Percentiles rank a stretch among this genome's conserved stretches.
Conservation (phyloP, 1,140 invertebrate species). For the Plectrocnemia conspersa region DNA sequence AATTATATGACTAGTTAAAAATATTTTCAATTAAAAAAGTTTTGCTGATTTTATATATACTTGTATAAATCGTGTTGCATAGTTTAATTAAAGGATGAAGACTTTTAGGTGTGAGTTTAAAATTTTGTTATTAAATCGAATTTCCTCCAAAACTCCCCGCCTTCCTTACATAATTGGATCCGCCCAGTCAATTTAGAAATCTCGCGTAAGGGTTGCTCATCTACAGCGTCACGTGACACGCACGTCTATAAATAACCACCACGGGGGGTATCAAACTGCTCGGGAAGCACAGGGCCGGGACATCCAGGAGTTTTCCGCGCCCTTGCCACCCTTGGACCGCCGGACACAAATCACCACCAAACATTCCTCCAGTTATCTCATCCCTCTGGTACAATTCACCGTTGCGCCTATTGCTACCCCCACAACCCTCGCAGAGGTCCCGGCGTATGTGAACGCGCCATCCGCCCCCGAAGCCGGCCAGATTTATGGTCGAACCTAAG, state of each 20-base stretch:
- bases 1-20: too few relatives aligned
- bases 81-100: background rate
- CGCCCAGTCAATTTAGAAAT: too few relatives aligned
- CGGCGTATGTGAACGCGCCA: conserved; percentile 11
- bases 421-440: conserved; percentile 15
- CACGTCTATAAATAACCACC: conserved; percentile 19
- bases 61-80: background rate
- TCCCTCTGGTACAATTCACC: background rate
- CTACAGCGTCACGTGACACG: too few relatives aligned
- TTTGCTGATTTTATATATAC: too few relatives aligned
- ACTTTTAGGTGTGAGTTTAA: background rate
- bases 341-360: conserved; percentile 19
- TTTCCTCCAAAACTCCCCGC: too few relatives aligned
- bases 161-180: too few relatives aligned
- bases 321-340: background rate
- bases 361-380: conserved; percentile 2
- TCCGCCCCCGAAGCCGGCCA: conserved; percentile 1
- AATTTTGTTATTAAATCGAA: too few relatives aligned
- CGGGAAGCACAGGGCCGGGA: conserved; percentile 13
- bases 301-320: background rate
- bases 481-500: conserved; percentile 23
- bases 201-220: too few relatives aligned
- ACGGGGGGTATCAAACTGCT: conserved; percentile 14
- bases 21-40: too few relatives aligned
- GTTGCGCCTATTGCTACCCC: conserved; percentile 3